Base-by-base conservation (phyloP, 2,797 vertebrate genomes). In the Cheirogaleus major region DNA sequence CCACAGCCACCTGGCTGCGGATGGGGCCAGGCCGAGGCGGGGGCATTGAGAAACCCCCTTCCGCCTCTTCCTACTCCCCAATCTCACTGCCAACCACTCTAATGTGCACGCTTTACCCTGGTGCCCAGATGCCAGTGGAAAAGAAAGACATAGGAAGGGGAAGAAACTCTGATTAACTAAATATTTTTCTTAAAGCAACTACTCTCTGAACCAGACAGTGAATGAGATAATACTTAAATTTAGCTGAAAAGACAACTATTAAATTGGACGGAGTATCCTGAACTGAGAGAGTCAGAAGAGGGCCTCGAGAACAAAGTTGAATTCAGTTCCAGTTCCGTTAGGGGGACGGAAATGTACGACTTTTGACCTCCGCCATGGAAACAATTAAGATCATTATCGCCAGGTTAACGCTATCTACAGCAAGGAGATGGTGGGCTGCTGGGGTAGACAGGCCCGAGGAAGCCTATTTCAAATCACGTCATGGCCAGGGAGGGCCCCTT, bases 71-170 rank as follows among this genome's bases (percentile, higher is more conserved):
- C 41, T 32, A 23, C 25, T 45, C 20, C 69, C 41, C 25, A 59
- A 11, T 27, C 12, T 30, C 5, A 0, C 35, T 35, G 43, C 63
- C 2, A 2, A 7, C 18, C 8, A 0, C 25, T 5, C 25, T 8
- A 12, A 43, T 4, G 23, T 11, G 11, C 12, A 6, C 17, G 18
- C 41, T 38, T 48, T 25, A 7, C 61, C 23, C 57, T 14, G 22
- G 23, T 15, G 15, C 41, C 83, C 52, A 48, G 61, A 35, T 7
- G 48, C 45, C 81, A 41, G 7, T 35, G 35, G 30, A 69, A 38
- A 59, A 69, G 63, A 13, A 13, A 93, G 63, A 20, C 18, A 30
- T 14, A 9, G 65, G 30, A n/a, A 67, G 55, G 57, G 13, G 45
- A 76, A 18, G 27, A 55, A 55, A 45, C 7, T 15, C 43, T 30